Evolutionary conservation across 2,888 invertebrate genomes (phyloP).

Genomic region (Lasius platythorax): DNA sequence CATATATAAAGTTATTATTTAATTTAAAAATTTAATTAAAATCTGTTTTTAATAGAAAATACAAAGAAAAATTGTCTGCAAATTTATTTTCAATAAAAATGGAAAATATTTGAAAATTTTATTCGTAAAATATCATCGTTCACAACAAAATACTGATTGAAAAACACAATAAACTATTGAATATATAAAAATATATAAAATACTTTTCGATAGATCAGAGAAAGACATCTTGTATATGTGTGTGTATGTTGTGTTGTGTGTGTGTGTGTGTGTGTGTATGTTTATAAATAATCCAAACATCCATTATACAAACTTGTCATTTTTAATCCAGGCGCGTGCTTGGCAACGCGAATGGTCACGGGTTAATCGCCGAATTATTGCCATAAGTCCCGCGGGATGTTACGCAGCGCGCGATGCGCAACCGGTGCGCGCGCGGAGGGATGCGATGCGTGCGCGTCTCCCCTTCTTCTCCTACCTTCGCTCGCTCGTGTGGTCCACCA

Average conservation of each 20-base stretch:
- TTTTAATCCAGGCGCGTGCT: background rate
- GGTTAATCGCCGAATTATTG: conserved; percentile 36
- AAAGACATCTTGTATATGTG: background rate
- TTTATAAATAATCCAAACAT: background rate
- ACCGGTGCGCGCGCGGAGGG: conserved; percentile 29
- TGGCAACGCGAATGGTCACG: background rate
- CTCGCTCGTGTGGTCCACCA: conserved; percentile 58
- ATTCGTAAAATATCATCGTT: background rate
- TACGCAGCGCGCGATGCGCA: background rate
- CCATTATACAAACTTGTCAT: background rate
- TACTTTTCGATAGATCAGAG: background rate
- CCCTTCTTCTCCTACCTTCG: conserved; percentile 58
- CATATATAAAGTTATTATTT: background rate
- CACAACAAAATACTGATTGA: background rate
- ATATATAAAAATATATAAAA: background rate
- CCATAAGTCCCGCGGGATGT: background rate
- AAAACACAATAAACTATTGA: background rate
- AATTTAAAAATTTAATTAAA: background rate
- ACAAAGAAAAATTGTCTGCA: background rate
- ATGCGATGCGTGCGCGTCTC: conserved; percentile 64
- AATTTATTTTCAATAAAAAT: background rate
- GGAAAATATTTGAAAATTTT: background rate
- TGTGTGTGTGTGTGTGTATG: background rate
- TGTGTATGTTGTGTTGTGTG: background rate
- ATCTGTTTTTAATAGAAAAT: background rate